A percentile compares a stretch with the other conserved stretches of the same genome.
Evolutionary conservation across 2,113 vertebrate species (phyloP).

Genomic region (Brachyhypopomus gauderio): DNA sequence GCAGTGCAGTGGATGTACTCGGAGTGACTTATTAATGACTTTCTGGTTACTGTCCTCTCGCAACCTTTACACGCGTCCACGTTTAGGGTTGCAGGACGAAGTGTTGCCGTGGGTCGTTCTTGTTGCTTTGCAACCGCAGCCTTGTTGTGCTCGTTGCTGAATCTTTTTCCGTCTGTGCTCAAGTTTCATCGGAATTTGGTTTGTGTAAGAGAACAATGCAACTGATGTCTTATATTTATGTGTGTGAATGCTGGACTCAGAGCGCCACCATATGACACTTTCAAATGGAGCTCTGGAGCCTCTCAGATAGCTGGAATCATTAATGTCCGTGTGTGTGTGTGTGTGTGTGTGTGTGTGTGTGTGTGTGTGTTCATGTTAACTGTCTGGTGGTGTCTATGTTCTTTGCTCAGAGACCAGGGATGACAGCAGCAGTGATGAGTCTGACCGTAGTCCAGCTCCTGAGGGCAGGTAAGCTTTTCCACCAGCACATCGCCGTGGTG

Average conservation of each 20-base stretch:
- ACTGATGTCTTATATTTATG: neutral
- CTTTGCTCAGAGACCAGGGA: conserved; percentile 83
- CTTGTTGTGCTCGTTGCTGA: conserved; percentile 3
- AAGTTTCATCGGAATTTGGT: conserved; percentile 31
- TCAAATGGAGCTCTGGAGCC: neutral
- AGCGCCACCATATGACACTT: too few relatives aligned
- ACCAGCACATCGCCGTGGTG: neutral
- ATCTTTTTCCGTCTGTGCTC: neutral
- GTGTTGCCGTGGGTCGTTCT: neutral
- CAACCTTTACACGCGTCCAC: neutral
- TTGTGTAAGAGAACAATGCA: conserved; percentile 26
- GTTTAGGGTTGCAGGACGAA: neutral
- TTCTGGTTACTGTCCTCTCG: neutral
- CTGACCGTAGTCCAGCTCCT: conserved; percentile 82
- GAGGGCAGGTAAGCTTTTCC: conserved; percentile 83
- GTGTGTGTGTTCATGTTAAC: neutral
- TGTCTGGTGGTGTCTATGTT: conserved; percentile 7
- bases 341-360: neutral
- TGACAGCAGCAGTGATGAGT: conserved; percentile 92
- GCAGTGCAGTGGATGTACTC: neutral
- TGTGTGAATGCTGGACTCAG: neutral
- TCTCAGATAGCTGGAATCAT: neutral
- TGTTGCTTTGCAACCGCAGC: conserved; percentile 4
- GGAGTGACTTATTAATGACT: conserved; percentile 19
- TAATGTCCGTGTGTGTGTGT: neutral